Evolutionary conservation across 1,140 invertebrate species (phyloP).

Genomic region (Potamilus streckersoni): DNA sequence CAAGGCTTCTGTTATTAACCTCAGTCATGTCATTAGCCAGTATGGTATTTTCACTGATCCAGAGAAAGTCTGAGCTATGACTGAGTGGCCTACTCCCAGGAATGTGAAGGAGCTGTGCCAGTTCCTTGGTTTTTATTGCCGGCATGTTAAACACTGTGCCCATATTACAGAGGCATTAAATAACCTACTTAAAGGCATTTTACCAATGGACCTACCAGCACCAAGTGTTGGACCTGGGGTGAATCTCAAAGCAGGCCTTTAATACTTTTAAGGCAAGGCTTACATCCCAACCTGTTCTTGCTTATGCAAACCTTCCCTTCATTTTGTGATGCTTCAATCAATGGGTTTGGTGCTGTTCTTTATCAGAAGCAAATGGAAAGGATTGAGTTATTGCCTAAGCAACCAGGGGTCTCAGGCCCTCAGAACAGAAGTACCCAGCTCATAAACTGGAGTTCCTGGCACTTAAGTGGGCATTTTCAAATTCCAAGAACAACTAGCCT

Average conservation of each 20-base stretch:
- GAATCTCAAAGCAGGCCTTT: constrained; percentile 23
- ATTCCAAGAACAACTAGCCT: too few species aligned
- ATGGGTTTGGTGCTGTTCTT: constrained; percentile 52
- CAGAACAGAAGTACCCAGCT: too few species aligned
- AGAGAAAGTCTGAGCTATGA: not conserved
- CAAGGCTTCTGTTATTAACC: too few species aligned
- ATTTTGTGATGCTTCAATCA: constrained; percentile 19
- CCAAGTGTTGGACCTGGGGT: constrained; percentile 24
- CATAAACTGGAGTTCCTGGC: too few species aligned
- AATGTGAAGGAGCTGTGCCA: constrained; percentile 16
- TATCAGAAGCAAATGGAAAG: constrained; percentile 35
- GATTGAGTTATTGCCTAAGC: constrained; percentile 13
- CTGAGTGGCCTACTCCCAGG: constrained; percentile 32
- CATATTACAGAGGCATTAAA: constrained; percentile 42
- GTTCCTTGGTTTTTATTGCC: constrained; percentile 67
- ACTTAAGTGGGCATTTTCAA: too few species aligned
- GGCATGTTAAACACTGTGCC: constrained; percentile 59
- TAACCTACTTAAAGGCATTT: not conserved
- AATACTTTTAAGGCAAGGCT: too few species aligned
- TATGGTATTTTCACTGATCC: too few species aligned
- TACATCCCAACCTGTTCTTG: constrained; percentile 31
- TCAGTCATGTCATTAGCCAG: too few species aligned
- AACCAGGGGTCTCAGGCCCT: constrained; percentile 11
- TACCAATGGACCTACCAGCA: constrained; percentile 23
- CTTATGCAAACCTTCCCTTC: constrained; percentile 30